Percentiles rank a stretch among this genome's conserved stretches.
These are phyloP conservation scores for Enteromius fasciolatus DNA, from an alignment of 2,797 vertebrate species.

Conservation along the genomic window DNA sequence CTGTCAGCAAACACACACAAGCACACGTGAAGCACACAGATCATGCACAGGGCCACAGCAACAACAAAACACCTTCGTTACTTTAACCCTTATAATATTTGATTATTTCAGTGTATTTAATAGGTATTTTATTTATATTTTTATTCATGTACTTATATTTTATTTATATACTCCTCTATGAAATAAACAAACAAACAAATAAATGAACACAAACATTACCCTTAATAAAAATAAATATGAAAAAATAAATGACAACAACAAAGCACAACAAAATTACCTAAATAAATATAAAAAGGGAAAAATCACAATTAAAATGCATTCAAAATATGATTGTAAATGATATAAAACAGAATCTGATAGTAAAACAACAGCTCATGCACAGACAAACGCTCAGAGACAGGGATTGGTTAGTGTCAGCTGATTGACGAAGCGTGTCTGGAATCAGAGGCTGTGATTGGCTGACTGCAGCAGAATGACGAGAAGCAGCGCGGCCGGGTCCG, in stretches of 20 bases:
- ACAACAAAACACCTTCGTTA: not conserved
- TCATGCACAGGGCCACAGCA: not conserved
- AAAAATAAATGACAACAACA: not conserved
- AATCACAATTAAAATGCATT: not conserved
- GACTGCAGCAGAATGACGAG: conserved; percentile 23
- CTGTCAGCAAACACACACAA: not conserved
- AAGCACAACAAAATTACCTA: not conserved
- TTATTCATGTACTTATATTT: not conserved
- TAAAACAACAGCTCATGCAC: not conserved
- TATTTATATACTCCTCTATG: not conserved
- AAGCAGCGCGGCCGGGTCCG: not conserved
- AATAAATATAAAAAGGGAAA: not conserved
- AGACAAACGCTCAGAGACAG: not conserved
- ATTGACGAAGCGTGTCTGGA: conserved; percentile 10
- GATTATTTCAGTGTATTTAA: not conserved
- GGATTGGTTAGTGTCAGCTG: conserved; percentile 28
- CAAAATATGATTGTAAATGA: not conserved
- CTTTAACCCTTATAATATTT: not conserved
- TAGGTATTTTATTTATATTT: not conserved
- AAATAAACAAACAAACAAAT: not conserved
- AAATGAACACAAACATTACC: not conserved
- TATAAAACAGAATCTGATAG: not conserved
- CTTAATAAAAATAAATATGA: not conserved
- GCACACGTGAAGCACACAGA: conserved; percentile 5
- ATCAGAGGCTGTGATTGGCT: conserved; percentile 12